phyloP scores from a whole-genome alignment of 35 echinoderm and acorn worm genomes.

The Chiridota heheva region DNA sequence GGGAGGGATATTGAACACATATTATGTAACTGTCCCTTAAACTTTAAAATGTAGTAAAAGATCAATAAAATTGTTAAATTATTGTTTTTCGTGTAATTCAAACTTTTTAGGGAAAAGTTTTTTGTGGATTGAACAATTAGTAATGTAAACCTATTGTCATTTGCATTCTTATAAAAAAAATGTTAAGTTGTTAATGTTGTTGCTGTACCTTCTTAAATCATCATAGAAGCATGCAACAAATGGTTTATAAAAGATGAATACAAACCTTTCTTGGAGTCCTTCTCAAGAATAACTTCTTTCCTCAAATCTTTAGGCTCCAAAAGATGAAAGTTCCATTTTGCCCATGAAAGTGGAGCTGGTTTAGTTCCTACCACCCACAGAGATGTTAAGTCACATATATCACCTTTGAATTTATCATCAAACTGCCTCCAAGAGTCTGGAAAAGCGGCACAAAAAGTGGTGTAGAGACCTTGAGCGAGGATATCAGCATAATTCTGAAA shows the following conservation, averaged over 20 bases:
- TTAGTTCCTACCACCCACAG: constrained; percentile 90
- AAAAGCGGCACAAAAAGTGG: constrained; percentile 90
- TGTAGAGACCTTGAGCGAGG: constrained; percentile 81
- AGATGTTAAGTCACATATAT: constrained; percentile 75
- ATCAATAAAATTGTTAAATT: too few species aligned
- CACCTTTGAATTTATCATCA: constrained; percentile 79
- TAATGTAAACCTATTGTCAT: too few species aligned
- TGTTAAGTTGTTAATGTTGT: too few species aligned
- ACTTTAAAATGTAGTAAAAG: too few species aligned
- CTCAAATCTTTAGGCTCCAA: constrained; percentile 81
- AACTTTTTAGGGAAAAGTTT: too few species aligned
- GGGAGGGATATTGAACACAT: too few species aligned
- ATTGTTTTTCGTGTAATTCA: too few species aligned
- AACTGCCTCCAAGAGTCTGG: constrained; percentile 98
- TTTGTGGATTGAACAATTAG: too few species aligned
- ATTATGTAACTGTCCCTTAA: too few species aligned
- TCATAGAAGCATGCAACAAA: too few species aligned
- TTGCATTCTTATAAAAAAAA: too few species aligned
- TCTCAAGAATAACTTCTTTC: constrained; percentile 75
- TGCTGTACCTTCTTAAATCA: too few species aligned
- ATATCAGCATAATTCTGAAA: constrained; percentile 72
- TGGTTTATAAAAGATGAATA: neutral
- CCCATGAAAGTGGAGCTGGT: constrained; percentile 65
- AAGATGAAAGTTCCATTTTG: constrained; percentile 70
- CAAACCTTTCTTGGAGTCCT: constrained; percentile 90